Percentiles rank a stretch among this genome's conserved stretches.
Conservation (phyloP, 2,113 vertebrate genomes). For the Camelus dromedarius region DNA sequence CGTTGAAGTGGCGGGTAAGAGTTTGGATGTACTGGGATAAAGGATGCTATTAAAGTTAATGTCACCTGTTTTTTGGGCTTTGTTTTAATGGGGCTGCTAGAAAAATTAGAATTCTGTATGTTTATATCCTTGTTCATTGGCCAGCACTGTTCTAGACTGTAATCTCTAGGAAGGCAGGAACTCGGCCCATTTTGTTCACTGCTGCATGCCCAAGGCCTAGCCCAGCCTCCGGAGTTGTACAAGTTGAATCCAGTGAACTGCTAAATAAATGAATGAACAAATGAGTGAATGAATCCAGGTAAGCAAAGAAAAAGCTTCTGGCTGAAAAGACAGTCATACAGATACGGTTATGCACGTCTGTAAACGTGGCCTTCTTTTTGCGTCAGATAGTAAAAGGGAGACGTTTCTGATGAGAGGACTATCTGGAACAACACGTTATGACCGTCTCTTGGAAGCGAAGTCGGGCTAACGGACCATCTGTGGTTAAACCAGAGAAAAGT, state of each 20-base stretch:
- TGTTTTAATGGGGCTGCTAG: background rate
- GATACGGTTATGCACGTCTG: rapidly evolving
- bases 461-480: background rate
- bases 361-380: background rate
- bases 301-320: background rate
- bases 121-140: rapidly evolving
- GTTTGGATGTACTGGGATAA: background rate
- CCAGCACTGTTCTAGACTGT: background rate
- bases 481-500: background rate
- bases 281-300: background rate
- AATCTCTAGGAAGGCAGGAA: background rate
- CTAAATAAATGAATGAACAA: no score
- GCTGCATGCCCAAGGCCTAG: background rate
- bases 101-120: background rate
- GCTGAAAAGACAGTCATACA: background rate
- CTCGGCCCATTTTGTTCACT: background rate
- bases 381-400: background rate
- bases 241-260: background rate
- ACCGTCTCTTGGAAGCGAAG: background rate
- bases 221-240: background rate
- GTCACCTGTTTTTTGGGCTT: background rate
- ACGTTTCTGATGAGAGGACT: no score
- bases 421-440: rapidly evolving
- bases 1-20: background rate
- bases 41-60: background rate